Evolutionary conservation across 2,888 invertebrate genomes (phyloP).

Genomic region (Sceliomorpha sp.): DNA sequence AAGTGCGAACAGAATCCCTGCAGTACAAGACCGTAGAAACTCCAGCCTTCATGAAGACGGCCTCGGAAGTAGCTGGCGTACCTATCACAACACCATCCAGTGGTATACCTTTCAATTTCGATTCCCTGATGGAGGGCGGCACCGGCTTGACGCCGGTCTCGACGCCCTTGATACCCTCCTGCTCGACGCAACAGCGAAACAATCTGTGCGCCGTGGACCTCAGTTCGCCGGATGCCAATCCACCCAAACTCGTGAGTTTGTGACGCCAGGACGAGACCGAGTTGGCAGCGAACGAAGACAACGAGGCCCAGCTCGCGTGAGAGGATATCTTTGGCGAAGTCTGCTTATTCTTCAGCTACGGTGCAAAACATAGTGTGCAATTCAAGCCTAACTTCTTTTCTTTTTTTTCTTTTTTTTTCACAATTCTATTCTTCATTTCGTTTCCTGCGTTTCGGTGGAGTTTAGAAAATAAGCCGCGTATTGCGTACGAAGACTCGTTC

Average conservation of each 20-base stretch:
- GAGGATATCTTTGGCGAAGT: constrained; percentile 31
- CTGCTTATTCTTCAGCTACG: too few relatives aligned
- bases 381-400: constrained; percentile 1
- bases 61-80: constrained; percentile 88
- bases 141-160: constrained; percentile 94
- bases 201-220: constrained; percentile 84
- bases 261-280: constrained; percentile 82
- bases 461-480: too few relatives aligned
- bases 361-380: constrained; percentile 7
- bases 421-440: not conserved
- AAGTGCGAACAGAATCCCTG: too few relatives aligned
- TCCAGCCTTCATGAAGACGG: constrained; percentile 77
- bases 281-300: constrained; percentile 12
- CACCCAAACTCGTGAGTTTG: constrained; percentile 91
- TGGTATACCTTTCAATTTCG: constrained; percentile 94
- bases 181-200: constrained; percentile 89
- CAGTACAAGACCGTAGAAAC: constrained; percentile 75
- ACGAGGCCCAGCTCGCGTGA: constrained; percentile 30
- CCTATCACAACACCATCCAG: constrained; percentile 93
- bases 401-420: not conserved
- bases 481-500: too few relatives aligned
- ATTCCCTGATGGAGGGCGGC: constrained; percentile 95
- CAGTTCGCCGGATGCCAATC: constrained; percentile 88
- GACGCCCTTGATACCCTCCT: constrained; percentile 86
- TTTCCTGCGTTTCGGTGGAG: not conserved